phyloP scores from a whole-genome alignment of 2,888 invertebrate genomes.

The Lithophane leautieri region DNA sequence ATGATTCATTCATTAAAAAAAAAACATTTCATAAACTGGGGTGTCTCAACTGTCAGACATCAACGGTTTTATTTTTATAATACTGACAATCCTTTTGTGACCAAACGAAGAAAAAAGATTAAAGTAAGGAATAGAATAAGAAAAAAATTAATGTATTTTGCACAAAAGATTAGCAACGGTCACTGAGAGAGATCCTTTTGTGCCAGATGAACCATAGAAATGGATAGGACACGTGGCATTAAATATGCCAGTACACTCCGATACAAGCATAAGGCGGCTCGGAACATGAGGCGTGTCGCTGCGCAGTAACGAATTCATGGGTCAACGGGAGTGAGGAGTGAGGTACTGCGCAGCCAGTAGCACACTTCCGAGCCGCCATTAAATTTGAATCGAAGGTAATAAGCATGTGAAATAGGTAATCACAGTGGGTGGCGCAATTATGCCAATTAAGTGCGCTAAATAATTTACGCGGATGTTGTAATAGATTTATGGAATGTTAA shows the following conservation, averaged over 20 bases:
- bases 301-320: too few species aligned
- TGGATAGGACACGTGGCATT: constrained; percentile 18
- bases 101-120: neutral
- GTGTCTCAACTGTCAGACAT: neutral
- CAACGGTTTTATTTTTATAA: constrained; percentile 16
- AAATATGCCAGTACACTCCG: neutral
- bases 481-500: neutral
- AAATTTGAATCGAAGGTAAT: neutral
- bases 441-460: constrained; percentile 7
- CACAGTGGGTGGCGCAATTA: neutral
- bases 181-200: constrained; percentile 9
- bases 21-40: neutral
- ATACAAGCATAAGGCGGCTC: too few species aligned
- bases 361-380: too few species aligned
- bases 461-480: constrained; percentile 3
- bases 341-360: too few species aligned
- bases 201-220: constrained; percentile 9
- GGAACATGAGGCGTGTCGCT: too few species aligned
- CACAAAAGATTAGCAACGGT: constrained; percentile 40
- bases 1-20: constrained; percentile 3
- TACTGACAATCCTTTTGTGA: constrained; percentile 15
- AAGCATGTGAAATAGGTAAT: neutral
- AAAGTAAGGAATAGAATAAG: neutral
- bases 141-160: constrained; percentile 5
- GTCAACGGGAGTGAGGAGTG: too few species aligned